phyloP scores from a whole-genome alignment of 2,888 invertebrate species.

The Deroplatys truncata region DNA sequence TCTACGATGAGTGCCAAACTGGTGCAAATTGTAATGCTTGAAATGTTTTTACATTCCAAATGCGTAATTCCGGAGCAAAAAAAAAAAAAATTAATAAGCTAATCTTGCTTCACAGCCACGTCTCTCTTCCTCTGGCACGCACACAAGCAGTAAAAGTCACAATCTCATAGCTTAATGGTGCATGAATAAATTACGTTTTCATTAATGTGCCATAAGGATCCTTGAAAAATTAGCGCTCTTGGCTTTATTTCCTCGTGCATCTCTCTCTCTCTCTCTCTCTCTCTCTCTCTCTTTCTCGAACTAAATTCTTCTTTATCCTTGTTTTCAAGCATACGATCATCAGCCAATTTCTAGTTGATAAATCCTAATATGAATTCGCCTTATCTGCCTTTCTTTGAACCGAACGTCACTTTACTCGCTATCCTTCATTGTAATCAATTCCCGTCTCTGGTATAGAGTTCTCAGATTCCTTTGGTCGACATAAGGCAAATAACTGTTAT shows the following conservation, averaged over 20 bases:
- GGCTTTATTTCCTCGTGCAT: background rate
- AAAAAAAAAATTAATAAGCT: background rate
- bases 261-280: background rate
- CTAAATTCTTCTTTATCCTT: background rate
- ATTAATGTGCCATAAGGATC: background rate
- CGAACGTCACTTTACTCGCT: no score
- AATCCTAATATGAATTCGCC: no score
- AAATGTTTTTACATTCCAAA: background rate
- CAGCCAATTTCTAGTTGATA: no score
- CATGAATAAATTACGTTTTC: background rate
- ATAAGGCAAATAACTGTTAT: no score
- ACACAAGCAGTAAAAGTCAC: no score
- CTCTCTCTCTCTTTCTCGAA: background rate
- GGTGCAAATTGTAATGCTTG: background rate
- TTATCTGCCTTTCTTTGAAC: no score
- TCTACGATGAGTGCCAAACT: background rate
- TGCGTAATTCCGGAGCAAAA: background rate
- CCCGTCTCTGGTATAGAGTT: no score
- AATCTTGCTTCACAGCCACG: background rate
- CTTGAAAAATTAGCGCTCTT: background rate
- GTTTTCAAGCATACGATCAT: no score
- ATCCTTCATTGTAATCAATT: no score
- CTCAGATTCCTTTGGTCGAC: no score
- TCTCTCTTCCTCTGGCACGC: background rate
- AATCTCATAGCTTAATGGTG: no score